Evolutionary conservation across 2,888 invertebrate species (phyloP).

Genomic region (Oxytorus armatus): DNA sequence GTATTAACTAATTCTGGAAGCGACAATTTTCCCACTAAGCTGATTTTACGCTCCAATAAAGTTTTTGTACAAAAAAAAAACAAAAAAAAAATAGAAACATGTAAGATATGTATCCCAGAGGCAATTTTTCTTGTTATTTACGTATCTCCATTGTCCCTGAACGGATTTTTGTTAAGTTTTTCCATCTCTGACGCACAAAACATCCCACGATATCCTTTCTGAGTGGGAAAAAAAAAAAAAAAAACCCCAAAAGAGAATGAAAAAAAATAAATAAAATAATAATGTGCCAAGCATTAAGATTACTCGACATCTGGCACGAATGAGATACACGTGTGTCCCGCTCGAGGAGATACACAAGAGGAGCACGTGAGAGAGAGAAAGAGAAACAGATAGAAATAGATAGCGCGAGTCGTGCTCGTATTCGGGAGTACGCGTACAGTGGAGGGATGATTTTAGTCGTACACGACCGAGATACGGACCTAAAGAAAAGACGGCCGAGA

Average conservation of each 20-base stretch:
- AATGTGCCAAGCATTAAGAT: conserved; percentile 67
- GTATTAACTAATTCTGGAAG: too few relatives aligned
- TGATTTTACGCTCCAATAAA: too few relatives aligned
- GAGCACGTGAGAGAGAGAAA: conserved; percentile 30
- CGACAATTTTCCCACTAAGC: too few relatives aligned
- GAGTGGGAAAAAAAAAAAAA: conserved; percentile 28
- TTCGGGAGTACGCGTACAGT: conserved; percentile 1
- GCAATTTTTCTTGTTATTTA: too few relatives aligned
- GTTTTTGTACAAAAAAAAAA: too few relatives aligned
- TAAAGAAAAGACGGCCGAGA: conserved; percentile 57
- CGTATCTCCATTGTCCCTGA: too few relatives aligned
- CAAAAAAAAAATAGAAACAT: neutral
- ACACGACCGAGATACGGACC: neutral
- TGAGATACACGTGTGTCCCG: conserved; percentile 72
- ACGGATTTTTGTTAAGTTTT: conserved; percentile 15
- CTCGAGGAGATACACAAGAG: conserved; percentile 63
- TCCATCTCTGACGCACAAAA: too few relatives aligned
- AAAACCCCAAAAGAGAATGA: too few relatives aligned
- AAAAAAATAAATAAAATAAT: conserved; percentile 56
- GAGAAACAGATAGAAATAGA: conserved; percentile 44
- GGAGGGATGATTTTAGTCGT: conserved; percentile 10
- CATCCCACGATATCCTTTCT: conserved; percentile 61
- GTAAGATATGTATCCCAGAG: neutral
- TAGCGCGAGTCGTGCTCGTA: conserved; percentile 19
- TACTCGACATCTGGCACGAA: conserved; percentile 75